A percentile compares a stretch with the other conserved stretches of the same genome.
Conservation (phyloP, 2,888 invertebrate genomes). For the Dryobota labecula region DNA sequence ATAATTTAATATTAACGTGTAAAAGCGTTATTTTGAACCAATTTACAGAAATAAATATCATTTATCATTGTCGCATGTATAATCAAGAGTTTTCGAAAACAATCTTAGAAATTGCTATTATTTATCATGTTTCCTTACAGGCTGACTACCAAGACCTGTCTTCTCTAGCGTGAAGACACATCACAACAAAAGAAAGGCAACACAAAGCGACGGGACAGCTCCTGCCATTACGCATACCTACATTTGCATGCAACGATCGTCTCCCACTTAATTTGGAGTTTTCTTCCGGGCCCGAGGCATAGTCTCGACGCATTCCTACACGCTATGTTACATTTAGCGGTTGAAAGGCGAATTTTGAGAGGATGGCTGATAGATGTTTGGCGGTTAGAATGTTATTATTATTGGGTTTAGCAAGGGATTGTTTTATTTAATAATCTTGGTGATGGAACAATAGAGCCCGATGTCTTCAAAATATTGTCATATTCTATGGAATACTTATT, state of each 20-base stretch:
- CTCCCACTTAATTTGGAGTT: conserved; percentile 80
- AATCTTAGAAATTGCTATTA: neutral
- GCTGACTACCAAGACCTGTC: neutral
- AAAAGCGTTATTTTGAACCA: too few relatives aligned
- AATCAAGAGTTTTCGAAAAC: too few relatives aligned
- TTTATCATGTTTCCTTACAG: neutral
- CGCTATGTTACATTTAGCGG: conserved; percentile 67
- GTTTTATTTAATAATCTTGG: neutral
- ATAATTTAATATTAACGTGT: neutral
- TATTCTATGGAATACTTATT: neutral
- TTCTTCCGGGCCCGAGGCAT: conserved; percentile 82
- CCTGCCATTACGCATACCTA: conserved; percentile 80
- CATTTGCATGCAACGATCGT: conserved; percentile 74
- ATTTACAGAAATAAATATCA: too few relatives aligned
- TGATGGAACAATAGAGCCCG: neutral
- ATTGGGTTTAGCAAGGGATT: neutral
- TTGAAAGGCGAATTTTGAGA: conserved; percentile 32
- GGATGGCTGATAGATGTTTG: conserved; percentile 1
- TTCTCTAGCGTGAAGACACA: conserved; percentile 20
- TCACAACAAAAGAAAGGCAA: conserved; percentile 48
- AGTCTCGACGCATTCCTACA: conserved; percentile 76
- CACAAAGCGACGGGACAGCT: conserved; percentile 63
- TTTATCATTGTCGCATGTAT: too few relatives aligned
- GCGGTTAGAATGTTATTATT: neutral
- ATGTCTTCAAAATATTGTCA: neutral